Conservation (phyloP, 1,140 invertebrate genomes). For the Ectropis grisescens region DNA sequence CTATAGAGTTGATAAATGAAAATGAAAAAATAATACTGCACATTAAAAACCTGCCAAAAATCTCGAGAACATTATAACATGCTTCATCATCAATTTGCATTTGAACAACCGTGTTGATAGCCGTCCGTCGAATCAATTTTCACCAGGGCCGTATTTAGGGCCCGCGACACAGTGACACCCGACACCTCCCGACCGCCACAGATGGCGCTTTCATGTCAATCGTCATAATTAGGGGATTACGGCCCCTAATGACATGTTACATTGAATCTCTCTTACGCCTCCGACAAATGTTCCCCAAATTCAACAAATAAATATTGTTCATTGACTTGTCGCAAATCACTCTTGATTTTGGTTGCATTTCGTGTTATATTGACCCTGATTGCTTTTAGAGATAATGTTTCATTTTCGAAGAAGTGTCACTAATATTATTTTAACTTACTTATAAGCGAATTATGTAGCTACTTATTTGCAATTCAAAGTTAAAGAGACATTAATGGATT, state of each 20-base stretch:
- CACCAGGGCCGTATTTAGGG: constrained; percentile 7
- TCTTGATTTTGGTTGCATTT: neutral
- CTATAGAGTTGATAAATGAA: neutral
- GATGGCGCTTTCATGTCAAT: constrained; percentile 67
- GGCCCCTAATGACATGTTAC: constrained; percentile 61
- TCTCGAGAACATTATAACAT: neutral
- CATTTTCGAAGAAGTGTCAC: too few relatives aligned
- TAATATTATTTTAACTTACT: too few relatives aligned
- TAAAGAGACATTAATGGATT: too few relatives aligned
- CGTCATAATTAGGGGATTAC: constrained; percentile 66
- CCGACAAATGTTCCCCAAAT: constrained; percentile 50
- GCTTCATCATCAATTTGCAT: neutral
- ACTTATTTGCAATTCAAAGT: too few relatives aligned
- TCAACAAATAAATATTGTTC: constrained; percentile 46
- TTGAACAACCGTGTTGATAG: neutral
- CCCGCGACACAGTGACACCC: constrained; percentile 28
- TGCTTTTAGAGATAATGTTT: too few relatives aligned
- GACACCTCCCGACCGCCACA: constrained; percentile 55
- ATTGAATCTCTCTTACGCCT: constrained; percentile 56
- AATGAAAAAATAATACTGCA: neutral
- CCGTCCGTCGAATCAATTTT: constrained; percentile 21
- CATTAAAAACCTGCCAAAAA: neutral
- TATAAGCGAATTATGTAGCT: too few relatives aligned
- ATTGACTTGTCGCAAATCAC: constrained; percentile 39
- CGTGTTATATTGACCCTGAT: too few relatives aligned